These are phyloP conservation scores for Apis florea DNA, from an alignment of 1,140 invertebrate genomes.

Conservation along the genomic window DNA sequence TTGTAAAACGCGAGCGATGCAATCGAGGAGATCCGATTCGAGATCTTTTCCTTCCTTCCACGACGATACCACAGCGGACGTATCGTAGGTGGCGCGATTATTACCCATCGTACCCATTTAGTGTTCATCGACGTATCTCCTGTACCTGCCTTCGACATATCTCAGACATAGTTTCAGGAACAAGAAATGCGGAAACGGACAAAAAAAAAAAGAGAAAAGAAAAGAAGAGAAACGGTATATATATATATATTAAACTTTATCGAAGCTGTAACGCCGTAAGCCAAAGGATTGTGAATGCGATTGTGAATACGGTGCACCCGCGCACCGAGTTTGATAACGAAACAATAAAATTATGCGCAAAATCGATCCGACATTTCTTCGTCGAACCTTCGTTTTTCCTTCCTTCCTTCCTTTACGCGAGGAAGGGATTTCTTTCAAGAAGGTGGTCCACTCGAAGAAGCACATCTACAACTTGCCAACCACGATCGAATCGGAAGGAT, in stretches of 20 bases:
- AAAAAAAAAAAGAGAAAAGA: neutral
- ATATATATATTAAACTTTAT: conserved; percentile 57
- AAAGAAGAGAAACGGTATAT: conserved; percentile 15
- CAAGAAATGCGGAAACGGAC: neutral
- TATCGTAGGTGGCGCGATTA: conserved; percentile 24
- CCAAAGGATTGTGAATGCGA: conserved; percentile 63
- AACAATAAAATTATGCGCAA: conserved; percentile 62
- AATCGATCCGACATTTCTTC: neutral
- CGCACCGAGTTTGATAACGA: conserved; percentile 68
- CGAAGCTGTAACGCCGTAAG: conserved; percentile 54
- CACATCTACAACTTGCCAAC: too few relatives aligned
- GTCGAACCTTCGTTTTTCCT: too few relatives aligned
- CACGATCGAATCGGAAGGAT: too few relatives aligned
- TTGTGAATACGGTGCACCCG: conserved; percentile 29
- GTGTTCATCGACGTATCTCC: conserved; percentile 50
- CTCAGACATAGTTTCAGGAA: conserved; percentile 52
- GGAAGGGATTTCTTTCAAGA: too few relatives aligned
- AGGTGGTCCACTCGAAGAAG: too few relatives aligned
- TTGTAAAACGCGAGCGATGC: too few relatives aligned
- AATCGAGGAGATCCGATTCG: neutral
- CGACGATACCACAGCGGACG: neutral
- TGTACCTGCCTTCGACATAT: conserved; percentile 65
- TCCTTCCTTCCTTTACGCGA: too few relatives aligned
- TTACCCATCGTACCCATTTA: conserved; percentile 42
- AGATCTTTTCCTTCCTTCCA: conserved; percentile 8